phyloP scores from a whole-genome alignment of 2,113 vertebrate genomes.

The Leucopsar rothschildi region DNA sequence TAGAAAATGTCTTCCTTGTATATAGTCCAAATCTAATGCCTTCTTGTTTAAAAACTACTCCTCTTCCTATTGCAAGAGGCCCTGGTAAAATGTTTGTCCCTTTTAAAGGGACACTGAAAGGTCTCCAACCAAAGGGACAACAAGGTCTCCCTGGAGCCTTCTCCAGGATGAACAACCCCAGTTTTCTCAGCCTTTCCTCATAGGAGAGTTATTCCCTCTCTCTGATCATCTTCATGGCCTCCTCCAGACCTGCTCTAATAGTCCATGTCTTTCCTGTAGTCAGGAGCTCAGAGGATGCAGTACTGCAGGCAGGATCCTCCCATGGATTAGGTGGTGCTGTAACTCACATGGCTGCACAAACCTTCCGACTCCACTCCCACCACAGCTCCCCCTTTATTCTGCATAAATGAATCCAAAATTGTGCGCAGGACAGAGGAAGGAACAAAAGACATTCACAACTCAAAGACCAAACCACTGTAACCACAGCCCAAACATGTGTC shows the following conservation, averaged over 20 bases:
- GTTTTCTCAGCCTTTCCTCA: background rate
- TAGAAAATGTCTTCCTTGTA: background rate
- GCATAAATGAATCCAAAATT: background rate
- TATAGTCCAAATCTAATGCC: background rate
- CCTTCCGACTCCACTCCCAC: background rate
- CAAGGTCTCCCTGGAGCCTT: background rate
- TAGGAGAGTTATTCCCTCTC: background rate
- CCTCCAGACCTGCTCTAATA: background rate
- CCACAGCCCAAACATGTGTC: background rate
- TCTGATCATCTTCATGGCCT: background rate
- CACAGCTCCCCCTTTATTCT: background rate
- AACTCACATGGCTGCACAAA: background rate
- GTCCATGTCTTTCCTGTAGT: background rate
- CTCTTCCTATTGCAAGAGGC: background rate
- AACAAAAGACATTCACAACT: background rate
- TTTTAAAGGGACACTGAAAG: background rate
- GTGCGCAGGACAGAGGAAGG: rapidly evolving
- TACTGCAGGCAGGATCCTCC: background rate
- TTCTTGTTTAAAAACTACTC: background rate
- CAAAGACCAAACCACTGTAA: background rate
- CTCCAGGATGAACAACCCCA: background rate
- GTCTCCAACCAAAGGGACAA: background rate
- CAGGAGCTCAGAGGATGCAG: background rate
- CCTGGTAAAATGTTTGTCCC: background rate
- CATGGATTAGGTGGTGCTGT: background rate